Evolutionary conservation across 92 coral and sea anemone species (phyloP).

Genomic region (Isaurus tuberculatus): DNA sequence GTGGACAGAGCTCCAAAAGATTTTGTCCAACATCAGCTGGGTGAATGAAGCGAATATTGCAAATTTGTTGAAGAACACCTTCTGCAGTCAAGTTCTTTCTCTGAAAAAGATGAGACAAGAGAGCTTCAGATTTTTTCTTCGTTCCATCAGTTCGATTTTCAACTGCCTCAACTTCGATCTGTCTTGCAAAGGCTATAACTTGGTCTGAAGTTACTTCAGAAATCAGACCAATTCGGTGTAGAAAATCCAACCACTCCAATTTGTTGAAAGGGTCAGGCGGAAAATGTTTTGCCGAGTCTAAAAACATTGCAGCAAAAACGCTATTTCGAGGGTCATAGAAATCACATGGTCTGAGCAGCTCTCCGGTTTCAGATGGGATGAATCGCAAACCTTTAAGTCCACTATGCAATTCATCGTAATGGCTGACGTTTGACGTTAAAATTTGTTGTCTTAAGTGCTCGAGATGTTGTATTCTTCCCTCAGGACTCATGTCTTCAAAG

Average conservation of each 20-base stretch:
- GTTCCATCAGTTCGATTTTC: conserved; percentile 21
- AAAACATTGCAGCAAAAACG: conserved; percentile 69
- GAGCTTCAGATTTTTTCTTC: conserved; percentile 56
- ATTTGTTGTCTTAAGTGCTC: conserved; percentile 24
- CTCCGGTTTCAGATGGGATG: conserved; percentile 43
- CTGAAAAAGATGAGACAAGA: conserved; percentile 54
- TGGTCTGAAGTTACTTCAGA: conserved; percentile 44
- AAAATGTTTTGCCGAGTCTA: conserved; percentile 44
- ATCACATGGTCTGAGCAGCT: conserved; percentile 46
- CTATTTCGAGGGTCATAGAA: conserved; percentile 60
- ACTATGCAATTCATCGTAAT: conserved; percentile 3
- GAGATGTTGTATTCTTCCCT: conserved; percentile 64
- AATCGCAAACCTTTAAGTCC: conserved; percentile 27
- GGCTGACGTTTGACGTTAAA: too few species aligned
- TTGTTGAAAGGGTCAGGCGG: conserved; percentile 70
- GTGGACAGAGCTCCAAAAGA: conserved; percentile 49
- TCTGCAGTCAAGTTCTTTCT: conserved; percentile 5
- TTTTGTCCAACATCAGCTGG: conserved; percentile 38
- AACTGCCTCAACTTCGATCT: conserved; percentile 60
- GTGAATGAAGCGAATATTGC: conserved; percentile 57
- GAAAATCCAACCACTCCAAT: conserved; percentile 51
- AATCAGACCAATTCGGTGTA: conserved; percentile 61
- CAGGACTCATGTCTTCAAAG: conserved; percentile 46
- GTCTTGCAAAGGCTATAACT: conserved; percentile 57
- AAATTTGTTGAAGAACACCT: conserved; percentile 39